Evolutionary conservation across 2,113 vertebrate genomes (phyloP), one percentile per base, ranked within the genome.

Genomic region (Camelus bactrianus): DNA sequence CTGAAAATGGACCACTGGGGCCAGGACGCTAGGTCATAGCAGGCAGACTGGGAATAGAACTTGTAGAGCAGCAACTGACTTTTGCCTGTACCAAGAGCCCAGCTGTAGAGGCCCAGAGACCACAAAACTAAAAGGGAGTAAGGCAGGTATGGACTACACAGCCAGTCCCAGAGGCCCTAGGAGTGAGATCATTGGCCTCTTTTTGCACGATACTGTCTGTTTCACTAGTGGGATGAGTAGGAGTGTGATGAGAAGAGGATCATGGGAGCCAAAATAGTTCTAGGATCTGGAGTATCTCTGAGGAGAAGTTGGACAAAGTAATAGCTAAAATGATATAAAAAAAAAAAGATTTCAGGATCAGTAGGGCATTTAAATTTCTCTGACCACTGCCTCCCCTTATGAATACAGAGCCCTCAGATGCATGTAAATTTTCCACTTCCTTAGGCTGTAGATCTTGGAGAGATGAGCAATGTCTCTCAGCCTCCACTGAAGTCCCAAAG

Each of bases 391-490:
- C 17, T 88, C 46, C 26, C 73, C 62, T 89, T 95, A 52, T 87
- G 24, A 95, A 60, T 32, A 90, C 0, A 76, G 48, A 85, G 30
- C 96, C 96, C 95, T 89, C 46, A 95, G 72, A 94, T 84, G 54
- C 12, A 95, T 86, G 48, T 52, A 64, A 67, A 92, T 60, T 94
- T 79, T 95, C 69, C 15, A 93, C 19, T 60, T 91, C 77, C 64
- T 80, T 93, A 93, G 60, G 32, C 52, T 95, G 56, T 48, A 96
- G 65, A 10, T 8, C 38, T 92, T 95, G 35, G 67, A 96, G 30
- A 95, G 35, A 73, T 73, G 67, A 97, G 42, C 4, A 58, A 54
- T 69, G 38, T 94, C 54, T 97, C 92, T 94, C 69, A 93, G 35
- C 30, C 8, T 82, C 22, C 81, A 91, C 28, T 87, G 32, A 96